A percentile compares a stretch with the other conserved stretches of the same genome.
phyloP scores from a whole-genome alignment of 2,797 vertebrate genomes.

The Pangasius sanitwongsei region DNA sequence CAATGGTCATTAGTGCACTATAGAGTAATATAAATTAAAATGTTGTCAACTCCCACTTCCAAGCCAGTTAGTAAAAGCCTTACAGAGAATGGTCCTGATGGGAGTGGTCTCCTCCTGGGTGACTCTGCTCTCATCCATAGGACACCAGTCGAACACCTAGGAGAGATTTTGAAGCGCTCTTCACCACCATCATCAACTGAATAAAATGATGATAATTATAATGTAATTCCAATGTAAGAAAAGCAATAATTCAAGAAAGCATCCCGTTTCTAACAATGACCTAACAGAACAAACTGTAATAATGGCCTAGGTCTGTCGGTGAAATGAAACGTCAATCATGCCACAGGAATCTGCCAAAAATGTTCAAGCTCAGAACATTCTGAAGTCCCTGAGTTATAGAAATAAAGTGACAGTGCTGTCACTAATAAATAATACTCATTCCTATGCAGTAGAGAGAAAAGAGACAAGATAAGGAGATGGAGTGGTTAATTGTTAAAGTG shows the following conservation, averaged over 20 bases:
- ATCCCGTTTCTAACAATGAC: not conserved
- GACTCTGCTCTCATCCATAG: not conserved
- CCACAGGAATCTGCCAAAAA: slow-evolving; percentile 27
- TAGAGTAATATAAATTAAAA: too few relatives aligned
- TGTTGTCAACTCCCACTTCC: not conserved
- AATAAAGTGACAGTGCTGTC: not conserved
- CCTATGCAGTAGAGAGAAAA: not conserved
- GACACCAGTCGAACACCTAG: not conserved
- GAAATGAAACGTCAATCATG: slow-evolving; percentile 29
- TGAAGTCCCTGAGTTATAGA: too few relatives aligned
- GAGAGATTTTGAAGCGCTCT: not conserved
- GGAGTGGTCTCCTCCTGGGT: not conserved
- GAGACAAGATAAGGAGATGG: not conserved
- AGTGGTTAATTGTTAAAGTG: not conserved
- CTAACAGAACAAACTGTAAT: not conserved
- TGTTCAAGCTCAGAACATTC: slow-evolving; percentile 33
- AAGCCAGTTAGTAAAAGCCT: not conserved
- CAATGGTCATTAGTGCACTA: too few relatives aligned
- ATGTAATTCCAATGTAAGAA: too few relatives aligned
- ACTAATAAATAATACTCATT: not conserved
- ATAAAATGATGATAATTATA: not conserved
- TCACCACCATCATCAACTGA: not conserved
- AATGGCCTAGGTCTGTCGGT: not conserved
- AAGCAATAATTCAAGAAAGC: not conserved
- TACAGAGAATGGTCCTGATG: not conserved